Evolutionary conservation across 2,113 vertebrate species (phyloP).

Genomic region (Candoia aspera): DNA sequence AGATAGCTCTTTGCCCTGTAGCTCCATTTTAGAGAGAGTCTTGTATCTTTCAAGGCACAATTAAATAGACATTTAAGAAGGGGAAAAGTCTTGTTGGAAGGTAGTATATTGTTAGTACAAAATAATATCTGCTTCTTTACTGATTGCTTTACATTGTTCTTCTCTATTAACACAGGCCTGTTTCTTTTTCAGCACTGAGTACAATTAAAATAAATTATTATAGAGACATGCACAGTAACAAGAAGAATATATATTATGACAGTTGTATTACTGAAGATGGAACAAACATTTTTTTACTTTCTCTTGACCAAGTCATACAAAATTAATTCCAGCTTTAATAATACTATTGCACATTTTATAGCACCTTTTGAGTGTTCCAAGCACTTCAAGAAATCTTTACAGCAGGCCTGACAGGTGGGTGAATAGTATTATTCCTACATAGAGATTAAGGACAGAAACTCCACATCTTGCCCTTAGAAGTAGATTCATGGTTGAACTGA

Average conservation of each 20-base stretch:
- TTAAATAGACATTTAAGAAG: background rate
- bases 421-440: background rate
- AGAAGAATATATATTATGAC: background rate
- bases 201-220: constrained; percentile 15
- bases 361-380: too few species aligned
- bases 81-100: background rate
- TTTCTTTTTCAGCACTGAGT: background rate
- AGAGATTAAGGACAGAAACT: too few species aligned
- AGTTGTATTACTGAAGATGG: background rate
- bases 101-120: constrained; percentile 10
- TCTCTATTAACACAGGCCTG: background rate
- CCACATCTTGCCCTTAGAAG: background rate
- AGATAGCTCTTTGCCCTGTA: constrained; percentile 18
- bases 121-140: constrained; percentile 7
- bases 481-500: background rate
- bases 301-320: background rate
- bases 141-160: background rate
- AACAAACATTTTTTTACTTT: background rate
- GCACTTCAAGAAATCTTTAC: background rate
- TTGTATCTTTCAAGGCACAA: constrained; percentile 15
- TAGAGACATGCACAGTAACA: background rate
- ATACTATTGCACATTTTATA: background rate
- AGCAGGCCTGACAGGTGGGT: background rate
- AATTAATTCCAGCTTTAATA: background rate
- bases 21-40: background rate